Base-by-base conservation (phyloP, 1,140 invertebrate genomes). In the Bombyx mandarina region DNA sequence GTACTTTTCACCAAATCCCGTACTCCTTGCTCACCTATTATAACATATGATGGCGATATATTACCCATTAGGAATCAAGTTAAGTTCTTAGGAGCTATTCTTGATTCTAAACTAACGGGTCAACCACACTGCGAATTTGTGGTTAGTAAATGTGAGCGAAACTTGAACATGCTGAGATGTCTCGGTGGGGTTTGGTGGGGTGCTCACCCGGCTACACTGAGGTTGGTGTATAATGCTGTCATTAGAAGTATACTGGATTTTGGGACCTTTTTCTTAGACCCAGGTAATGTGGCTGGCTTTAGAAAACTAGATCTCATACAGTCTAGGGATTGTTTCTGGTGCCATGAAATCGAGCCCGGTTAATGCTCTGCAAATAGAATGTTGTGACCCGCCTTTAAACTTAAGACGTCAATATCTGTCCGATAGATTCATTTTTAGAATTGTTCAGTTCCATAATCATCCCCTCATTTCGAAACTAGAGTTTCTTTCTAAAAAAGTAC, bases 251-350 rank as follows among this genome's bases (percentile, higher is more conserved):
- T 22, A 22, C 26, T 43, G 22, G 48, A 49, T 12, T 49, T 12
- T 49, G 48, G n/a, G n/a, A 49, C n/a, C 48, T 12, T n/a, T 49
- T 52, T 52, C 7, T 26, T 52, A 4, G 22, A 8, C 5, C 51
- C 51, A 26, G 12, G 51, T 26, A 52, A 52, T 7, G 26, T 8
- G 8, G 26, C 7, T 51, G 51, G 12, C 12, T 52, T 52, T 22
- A 52, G 35, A 54, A 54, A 61, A 51, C 42, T 61, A 18, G 57
- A 64, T 49, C 45, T n/a, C 9, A 55, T 67, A 43, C 65, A 67
- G 49, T 51, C 57, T 35, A 67, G 42, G 65, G 46, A 58, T 66
- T 22, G 44, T 66, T 18, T 12, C 22, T 51, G 61, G 65, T 26
- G 56, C 45, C 45, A 47, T 47, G 45, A 47, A 12, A 47, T 47